Conservation (phyloP, 2,888 invertebrate genomes). For the Portevinia maculata region DNA sequence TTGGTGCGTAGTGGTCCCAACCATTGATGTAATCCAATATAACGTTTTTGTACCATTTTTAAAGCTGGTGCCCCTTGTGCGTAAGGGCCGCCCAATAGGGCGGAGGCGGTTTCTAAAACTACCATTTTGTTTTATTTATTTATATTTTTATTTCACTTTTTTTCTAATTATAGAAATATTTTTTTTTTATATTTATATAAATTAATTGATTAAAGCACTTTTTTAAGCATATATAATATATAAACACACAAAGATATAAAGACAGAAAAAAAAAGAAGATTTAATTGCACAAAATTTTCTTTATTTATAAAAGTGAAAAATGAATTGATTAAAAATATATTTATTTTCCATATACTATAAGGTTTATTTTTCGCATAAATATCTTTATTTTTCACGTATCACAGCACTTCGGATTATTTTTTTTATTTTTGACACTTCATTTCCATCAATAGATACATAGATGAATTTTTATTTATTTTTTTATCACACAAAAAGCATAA, state of each 20-base stretch:
- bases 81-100: conserved; percentile 90
- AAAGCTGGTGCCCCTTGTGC: conserved; percentile 92
- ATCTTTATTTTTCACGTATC: conserved; percentile 54
- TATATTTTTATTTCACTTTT: conserved; percentile 47
- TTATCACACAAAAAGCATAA: conserved; percentile 48
- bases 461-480: conserved; percentile 29
- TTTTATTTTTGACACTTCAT: conserved; percentile 56
- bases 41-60: conserved; percentile 95
- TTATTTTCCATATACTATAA: conserved; percentile 27
- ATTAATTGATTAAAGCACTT: conserved; percentile 48
- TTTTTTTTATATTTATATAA: conserved; percentile 17
- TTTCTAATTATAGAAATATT: conserved; percentile 13
- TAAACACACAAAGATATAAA: conserved; percentile 16
- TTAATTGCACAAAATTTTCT: conserved; percentile 51
- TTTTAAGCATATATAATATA: conserved; percentile 35
- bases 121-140: conserved; percentile 84
- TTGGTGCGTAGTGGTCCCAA: conserved; percentile 91
- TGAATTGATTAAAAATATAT: conserved; percentile 23
- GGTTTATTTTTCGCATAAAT: conserved; percentile 29
- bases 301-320: conserved; percentile 5
- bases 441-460: conserved; percentile 49
- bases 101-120: conserved; percentile 89
- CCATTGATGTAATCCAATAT: conserved; percentile 95
- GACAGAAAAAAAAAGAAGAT: not conserved
- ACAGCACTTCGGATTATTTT: conserved; percentile 61